Base-by-base conservation (phyloP, 1,140 invertebrate genomes). In the Triops cancriformis region DNA sequence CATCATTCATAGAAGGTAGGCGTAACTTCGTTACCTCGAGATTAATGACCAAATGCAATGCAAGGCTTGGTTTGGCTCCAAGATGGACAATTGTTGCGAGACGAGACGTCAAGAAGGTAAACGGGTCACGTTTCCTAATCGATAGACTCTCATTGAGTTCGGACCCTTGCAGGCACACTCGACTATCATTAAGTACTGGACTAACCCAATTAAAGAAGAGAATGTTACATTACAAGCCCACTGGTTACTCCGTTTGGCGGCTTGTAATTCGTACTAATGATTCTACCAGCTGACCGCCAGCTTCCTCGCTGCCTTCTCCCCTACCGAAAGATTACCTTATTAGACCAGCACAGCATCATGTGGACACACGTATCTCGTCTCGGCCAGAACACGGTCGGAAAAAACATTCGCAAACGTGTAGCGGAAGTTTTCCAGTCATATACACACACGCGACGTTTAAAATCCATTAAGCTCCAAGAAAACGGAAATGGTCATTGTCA, bases 401-500 rank as follows among this genome's bases (percentile, higher is more conserved):
- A 45, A 18, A 10, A 12, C 45, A 0, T 64, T 23, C 2, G 51
- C 51, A 64, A 64, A 64, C 18, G 51, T 64, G 14, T 23, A 64
- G 23, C 51, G 51, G 51, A 64, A 64, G 23, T 64, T 64, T 23
- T 23, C 51, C 3, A 64, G 51, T 64, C 51, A 1, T 23, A 23
- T 3, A 64, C 7, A 64, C 18, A 64, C 14, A 23, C 51, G 2
- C n/a, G 51, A n/a, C n/a, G 23, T 64, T 64, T 64, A 64, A 64
- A 64, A 64, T 64, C 51, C 51, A 64, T 64, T 64, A 64, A 11
- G 6, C 10, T 64, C 51, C 51, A 64, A 64, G 51, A 64, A 10
- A 64, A 23, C n/a, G 51, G 51, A 64, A 64, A 64, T 64, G 51
- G 51, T 64, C 51, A 64, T 64, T 64, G 51, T 64, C 51, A 64